phyloP scores from a whole-genome alignment of 2,888 invertebrate genomes.

The Cryptus armator region DNA sequence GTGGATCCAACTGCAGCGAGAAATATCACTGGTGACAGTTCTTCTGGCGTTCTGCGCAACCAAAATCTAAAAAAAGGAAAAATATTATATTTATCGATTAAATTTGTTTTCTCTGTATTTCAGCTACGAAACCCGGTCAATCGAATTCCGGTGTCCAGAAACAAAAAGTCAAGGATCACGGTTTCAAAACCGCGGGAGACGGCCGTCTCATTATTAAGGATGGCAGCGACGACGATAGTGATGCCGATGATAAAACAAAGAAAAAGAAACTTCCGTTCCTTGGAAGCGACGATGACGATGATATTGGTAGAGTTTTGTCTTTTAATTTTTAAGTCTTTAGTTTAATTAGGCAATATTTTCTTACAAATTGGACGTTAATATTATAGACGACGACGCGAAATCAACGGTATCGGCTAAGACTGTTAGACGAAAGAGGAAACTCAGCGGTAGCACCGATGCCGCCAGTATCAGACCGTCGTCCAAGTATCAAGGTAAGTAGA shows the following conservation, averaged over 20 bases:
- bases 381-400: conserved; percentile 80
- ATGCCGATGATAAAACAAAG: conserved; percentile 80
- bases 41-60: background rate
- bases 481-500: conserved; percentile 84
- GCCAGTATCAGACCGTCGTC: conserved; percentile 73
- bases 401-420: conserved; percentile 71
- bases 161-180: conserved; percentile 86
- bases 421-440: conserved; percentile 76
- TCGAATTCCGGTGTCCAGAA: conserved; percentile 58
- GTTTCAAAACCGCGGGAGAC: conserved; percentile 93
- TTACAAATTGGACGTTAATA: background rate
- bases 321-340: conserved; percentile 1
- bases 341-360: background rate
- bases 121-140: conserved; percentile 89
- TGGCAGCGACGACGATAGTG: conserved; percentile 84
- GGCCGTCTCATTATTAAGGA: conserved; percentile 93
- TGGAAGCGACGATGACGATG: conserved; percentile 78
- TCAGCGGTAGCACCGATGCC: conserved; percentile 75
- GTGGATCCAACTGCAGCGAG: conserved; percentile 93
- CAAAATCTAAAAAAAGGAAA: too few species aligned
- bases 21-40: conserved; percentile 90
- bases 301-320: conserved; percentile 75
- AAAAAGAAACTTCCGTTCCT: conserved; percentile 77
- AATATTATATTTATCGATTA: background rate
- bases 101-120: conserved; percentile 68